phyloP scores from a whole-genome alignment of 2,888 invertebrate genomes.

The Sicus ferrugineus region DNA sequence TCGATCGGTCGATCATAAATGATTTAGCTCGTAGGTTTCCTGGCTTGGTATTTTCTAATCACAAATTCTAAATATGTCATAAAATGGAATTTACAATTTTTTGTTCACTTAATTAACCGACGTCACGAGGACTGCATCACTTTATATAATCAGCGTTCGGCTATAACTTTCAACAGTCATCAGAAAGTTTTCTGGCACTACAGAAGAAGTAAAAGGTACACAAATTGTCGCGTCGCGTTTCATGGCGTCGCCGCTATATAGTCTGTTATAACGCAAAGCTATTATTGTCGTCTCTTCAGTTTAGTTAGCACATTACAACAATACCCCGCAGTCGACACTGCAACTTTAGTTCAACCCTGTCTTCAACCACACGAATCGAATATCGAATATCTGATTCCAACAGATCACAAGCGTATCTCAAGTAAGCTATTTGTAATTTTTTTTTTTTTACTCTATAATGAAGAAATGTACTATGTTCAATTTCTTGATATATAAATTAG shows the following conservation, averaged over 20 bases:
- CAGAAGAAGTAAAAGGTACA: background rate
- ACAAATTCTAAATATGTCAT: too few species aligned
- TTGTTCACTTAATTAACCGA: too few species aligned
- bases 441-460: slow-evolving; percentile 21
- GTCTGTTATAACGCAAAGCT: slow-evolving; percentile 6
- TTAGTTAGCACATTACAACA: slow-evolving; percentile 19
- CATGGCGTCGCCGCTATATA: background rate
- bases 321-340: slow-evolving; percentile 29
- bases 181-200: slow-evolving; percentile 4
- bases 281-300: slow-evolving; percentile 24
- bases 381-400: background rate
- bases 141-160: slow-evolving; percentile 16
- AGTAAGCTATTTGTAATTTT: slow-evolving; percentile 31
- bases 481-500: slow-evolving; percentile 25
- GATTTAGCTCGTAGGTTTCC: too few species aligned
- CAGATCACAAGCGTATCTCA: slow-evolving; percentile 21
- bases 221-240: slow-evolving; percentile 11
- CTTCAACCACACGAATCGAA: slow-evolving; percentile 22
- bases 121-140: slow-evolving; percentile 15
- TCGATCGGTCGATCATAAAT: too few species aligned
- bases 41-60: too few species aligned
- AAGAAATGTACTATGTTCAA: background rate
- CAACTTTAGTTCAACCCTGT: slow-evolving; percentile 21
- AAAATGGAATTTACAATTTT: too few species aligned
- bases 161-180: slow-evolving; percentile 15